phyloP scores from a whole-genome alignment of 2,797 vertebrate species.

The Microctenopoma stevenorrisi region DNA sequence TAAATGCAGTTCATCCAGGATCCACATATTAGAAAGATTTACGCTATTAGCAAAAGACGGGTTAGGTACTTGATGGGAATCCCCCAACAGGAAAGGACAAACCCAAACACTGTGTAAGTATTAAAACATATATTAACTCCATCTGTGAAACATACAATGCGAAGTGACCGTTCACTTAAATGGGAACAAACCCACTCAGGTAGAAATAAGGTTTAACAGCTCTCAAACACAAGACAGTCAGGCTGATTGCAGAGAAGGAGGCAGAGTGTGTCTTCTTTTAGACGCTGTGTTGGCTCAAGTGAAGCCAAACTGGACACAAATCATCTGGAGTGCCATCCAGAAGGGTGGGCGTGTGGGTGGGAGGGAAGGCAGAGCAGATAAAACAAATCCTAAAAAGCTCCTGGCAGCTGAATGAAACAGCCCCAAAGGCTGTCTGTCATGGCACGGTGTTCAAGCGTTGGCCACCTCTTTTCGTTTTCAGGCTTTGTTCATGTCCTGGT shows the following conservation, averaged over 20 bases:
- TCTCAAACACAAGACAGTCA: constrained; percentile 54
- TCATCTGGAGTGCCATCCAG: constrained; percentile 77
- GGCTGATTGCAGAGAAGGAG: constrained; percentile 63
- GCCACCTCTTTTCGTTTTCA: constrained; percentile 65
- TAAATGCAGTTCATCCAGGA: no score
- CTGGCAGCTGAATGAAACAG: constrained; percentile 80
- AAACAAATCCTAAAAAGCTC: constrained; percentile 80
- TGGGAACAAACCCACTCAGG: constrained; percentile 45
- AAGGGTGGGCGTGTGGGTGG: constrained; percentile 68
- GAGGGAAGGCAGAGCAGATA: constrained; percentile 78
- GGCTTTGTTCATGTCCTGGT: constrained; percentile 78
- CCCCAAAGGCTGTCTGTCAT: constrained; percentile 79
- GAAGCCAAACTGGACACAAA: constrained; percentile 79
- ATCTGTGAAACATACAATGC: constrained; percentile 36
- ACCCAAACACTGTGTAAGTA: constrained; percentile 6
- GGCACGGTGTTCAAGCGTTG: constrained; percentile 72
- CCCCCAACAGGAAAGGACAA: constrained; percentile 8
- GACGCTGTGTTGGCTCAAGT: constrained; percentile 66
- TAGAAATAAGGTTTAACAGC: constrained; percentile 66
- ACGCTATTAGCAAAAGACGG: no score
- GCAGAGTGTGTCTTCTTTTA: constrained; percentile 68
- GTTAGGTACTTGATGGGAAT: no score
- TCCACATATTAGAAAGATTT: no score
- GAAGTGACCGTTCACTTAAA: constrained; percentile 50
- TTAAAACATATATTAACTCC: constrained; percentile 29